Evolutionary conservation across 2,797 vertebrate species (phyloP).

Genomic region (Nyctibius grandis): DNA sequence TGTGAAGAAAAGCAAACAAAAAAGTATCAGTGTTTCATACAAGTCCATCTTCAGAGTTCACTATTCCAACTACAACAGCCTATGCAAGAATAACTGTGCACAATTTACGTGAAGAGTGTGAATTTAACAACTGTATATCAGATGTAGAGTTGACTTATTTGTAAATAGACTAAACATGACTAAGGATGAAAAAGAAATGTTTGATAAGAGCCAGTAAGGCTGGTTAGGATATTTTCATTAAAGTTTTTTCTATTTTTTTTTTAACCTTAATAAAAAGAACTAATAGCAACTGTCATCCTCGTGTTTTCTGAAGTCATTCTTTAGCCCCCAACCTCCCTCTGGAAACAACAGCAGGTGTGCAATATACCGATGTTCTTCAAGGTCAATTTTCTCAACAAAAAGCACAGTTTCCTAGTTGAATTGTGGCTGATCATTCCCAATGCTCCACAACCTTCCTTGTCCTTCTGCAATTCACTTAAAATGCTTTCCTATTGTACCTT

Average conservation of each 20-base stretch:
- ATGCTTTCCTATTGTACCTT: background rate
- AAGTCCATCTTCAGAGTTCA: background rate
- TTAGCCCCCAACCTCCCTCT: background rate
- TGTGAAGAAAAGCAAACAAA: background rate
- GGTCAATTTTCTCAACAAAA: background rate
- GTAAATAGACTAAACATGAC: background rate
- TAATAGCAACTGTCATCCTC: background rate
- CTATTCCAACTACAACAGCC: background rate
- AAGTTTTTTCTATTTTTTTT: background rate
- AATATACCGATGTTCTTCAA: background rate
- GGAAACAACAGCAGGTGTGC: background rate
- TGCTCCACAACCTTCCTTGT: background rate
- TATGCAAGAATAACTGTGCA: rapidly evolving
- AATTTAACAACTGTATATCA: background rate
- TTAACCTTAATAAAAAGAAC: background rate
- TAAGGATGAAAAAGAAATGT: background rate
- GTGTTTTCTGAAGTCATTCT: background rate
- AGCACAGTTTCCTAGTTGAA: background rate
- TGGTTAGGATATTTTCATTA: background rate
- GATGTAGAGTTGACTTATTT: background rate
- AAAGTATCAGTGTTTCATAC: background rate
- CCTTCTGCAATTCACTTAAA: background rate
- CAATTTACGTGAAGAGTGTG: background rate
- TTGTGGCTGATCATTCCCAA: background rate
- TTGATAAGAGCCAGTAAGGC: background rate